A percentile compares a stretch with the other conserved stretches of the same genome.
Evolutionary conservation across 1,140 invertebrate genomes (phyloP).

Genomic region (Paraescarpia echinospica): DNA sequence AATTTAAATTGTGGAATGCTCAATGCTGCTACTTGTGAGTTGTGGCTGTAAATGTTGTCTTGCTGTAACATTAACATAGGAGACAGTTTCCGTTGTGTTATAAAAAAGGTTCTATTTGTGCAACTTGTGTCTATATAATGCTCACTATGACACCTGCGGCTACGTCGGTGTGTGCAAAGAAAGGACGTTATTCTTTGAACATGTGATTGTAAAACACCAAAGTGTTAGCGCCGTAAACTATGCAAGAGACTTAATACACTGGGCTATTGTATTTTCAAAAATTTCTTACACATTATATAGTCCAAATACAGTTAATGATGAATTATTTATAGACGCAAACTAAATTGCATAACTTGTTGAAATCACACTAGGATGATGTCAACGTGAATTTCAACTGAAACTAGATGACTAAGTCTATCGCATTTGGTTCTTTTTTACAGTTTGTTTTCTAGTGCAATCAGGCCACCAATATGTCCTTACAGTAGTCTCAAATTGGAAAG

Average conservation of each 20-base stretch:
- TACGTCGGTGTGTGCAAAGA: background rate
- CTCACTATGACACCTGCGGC: background rate
- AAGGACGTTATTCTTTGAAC: background rate
- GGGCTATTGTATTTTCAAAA: background rate
- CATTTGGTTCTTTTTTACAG: background rate
- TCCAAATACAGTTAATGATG: background rate
- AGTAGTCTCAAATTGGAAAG: background rate
- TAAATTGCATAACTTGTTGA: background rate
- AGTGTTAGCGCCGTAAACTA: background rate
- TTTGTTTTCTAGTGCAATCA: background rate
- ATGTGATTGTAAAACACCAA: background rate
- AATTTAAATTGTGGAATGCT: background rate
- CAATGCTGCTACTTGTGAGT: background rate
- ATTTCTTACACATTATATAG: background rate
- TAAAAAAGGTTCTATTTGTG: background rate
- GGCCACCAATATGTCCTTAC: background rate
- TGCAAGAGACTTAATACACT: background rate
- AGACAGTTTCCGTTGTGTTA: background rate
- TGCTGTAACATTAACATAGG: background rate
- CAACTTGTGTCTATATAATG: background rate
- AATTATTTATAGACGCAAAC: too few species aligned
- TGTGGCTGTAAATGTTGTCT: background rate
- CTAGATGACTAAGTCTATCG: background rate
- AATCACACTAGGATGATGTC: background rate
- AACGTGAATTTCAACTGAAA: background rate